A percentile compares a stretch with the other conserved stretches of the same genome.
phyloP scores from a whole-genome alignment of 2,888 invertebrate species.

The Mythimna impura region DNA sequence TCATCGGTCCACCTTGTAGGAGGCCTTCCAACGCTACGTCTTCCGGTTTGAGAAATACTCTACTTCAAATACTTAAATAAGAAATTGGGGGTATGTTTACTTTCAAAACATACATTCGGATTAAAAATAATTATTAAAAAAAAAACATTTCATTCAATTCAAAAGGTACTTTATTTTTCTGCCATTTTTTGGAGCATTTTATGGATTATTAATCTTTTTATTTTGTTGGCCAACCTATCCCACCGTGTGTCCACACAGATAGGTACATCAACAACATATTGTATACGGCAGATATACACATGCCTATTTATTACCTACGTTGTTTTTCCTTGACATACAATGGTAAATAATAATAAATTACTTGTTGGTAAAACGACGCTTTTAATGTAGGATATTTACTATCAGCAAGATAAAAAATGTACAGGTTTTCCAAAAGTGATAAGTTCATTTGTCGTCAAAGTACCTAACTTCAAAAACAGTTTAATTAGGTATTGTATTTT shows the following conservation, averaged over 20 bases:
- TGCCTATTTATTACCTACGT: slow-evolving; percentile 41
- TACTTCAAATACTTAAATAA: no score
- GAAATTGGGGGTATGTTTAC: no score
- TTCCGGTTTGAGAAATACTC: no score
- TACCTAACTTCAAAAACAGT: neutral
- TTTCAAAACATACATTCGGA: no score
- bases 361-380: slow-evolving; percentile 21
- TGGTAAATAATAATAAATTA: slow-evolving; percentile 56
- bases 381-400: slow-evolving; percentile 23
- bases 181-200: no score
- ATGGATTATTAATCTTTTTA: no score
- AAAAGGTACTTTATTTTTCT: no score
- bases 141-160: no score
- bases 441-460: neutral
- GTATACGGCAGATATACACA: slow-evolving; percentile 29
- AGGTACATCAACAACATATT: slow-evolving; percentile 49
- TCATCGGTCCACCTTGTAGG: no score
- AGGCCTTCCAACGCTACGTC: no score
- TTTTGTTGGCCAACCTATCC: neutral
- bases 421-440: slow-evolving; percentile 16
- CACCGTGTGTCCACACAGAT: slow-evolving; percentile 44
- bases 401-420: slow-evolving; percentile 29
- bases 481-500: neutral
- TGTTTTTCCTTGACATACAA: slow-evolving; percentile 67
- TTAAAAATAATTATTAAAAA: no score